A percentile compares a stretch with the other conserved stretches of the same genome.
phyloP scores from a whole-genome alignment of 2,113 vertebrate species.

The Alethe castanea region DNA sequence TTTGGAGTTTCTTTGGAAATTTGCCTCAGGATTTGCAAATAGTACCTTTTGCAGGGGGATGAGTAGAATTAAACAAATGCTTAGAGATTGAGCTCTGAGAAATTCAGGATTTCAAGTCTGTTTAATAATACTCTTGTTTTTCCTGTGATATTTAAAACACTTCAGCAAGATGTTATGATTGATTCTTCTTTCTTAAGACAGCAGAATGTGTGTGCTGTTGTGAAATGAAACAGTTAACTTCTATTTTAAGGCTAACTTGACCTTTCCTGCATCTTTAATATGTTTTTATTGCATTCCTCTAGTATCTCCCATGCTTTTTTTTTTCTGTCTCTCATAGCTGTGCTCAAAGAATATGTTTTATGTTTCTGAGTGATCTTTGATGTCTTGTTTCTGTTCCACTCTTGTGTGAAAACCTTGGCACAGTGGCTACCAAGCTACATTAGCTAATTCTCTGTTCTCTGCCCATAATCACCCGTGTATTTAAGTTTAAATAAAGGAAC shows the following conservation, averaged over 20 bases:
- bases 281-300: neutral
- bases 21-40: neutral
- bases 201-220: neutral
- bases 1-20: neutral
- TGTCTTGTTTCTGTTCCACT: neutral
- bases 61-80: neutral
- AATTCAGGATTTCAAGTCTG: neutral
- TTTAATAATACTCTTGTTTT: neutral
- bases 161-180: neutral
- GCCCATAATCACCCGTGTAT: accelerated
- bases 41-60: neutral
- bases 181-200: neutral
- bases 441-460: neutral
- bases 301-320: neutral
- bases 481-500: neutral
- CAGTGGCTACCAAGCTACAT: neutral
- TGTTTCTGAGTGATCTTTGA: neutral
- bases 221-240: neutral
- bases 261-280: neutral
- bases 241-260: neutral
- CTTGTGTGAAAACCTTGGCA: neutral
- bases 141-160: neutral
- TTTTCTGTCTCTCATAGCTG: neutral
- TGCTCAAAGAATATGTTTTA: neutral
- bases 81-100: neutral